These are phyloP conservation scores for Nothobranchius kuhntae DNA, from an alignment of 2,113 vertebrate genomes.

Conservation along the genomic window DNA sequence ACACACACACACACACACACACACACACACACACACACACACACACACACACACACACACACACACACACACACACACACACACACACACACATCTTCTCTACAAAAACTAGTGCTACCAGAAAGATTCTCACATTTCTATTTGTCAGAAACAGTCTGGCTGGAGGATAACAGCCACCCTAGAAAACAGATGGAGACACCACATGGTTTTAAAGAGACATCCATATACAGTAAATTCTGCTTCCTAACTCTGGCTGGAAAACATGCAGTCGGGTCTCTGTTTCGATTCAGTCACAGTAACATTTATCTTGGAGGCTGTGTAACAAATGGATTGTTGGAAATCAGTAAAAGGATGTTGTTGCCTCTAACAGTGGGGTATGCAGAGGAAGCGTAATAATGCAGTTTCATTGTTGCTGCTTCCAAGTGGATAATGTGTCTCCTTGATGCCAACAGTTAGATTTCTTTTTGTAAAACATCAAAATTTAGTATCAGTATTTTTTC, in stretches of 20 bases:
- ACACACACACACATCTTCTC: not conserved
- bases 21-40: no score
- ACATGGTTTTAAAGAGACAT: slow-evolving; percentile 27
- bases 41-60: not conserved
- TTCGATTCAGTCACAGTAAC: slow-evolving; percentile 9
- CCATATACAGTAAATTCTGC: slow-evolving; percentile 46
- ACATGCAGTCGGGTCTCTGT: slow-evolving; percentile 1
- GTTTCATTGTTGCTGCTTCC: no score
- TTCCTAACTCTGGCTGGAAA: slow-evolving; percentile 4
- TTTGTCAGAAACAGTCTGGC: slow-evolving; percentile 61
- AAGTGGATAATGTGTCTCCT: no score
- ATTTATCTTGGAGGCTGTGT: not conserved
- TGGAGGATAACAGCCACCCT: slow-evolving; percentile 42
- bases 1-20: no score
- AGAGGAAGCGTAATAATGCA: no score
- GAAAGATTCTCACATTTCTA: slow-evolving; percentile 56
- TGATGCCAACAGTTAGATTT: no score
- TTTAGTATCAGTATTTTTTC: no score
- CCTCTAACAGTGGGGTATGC: not conserved
- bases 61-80: no score
- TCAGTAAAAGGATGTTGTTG: not conserved
- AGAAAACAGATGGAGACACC: slow-evolving; percentile 28
- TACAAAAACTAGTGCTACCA: slow-evolving; percentile 51
- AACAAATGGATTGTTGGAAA: slow-evolving; percentile 17
- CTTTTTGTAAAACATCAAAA: no score